These are phyloP conservation scores for Phalera bucephala DNA, from an alignment of 2,888 invertebrate genomes.

Conservation along the genomic window DNA sequence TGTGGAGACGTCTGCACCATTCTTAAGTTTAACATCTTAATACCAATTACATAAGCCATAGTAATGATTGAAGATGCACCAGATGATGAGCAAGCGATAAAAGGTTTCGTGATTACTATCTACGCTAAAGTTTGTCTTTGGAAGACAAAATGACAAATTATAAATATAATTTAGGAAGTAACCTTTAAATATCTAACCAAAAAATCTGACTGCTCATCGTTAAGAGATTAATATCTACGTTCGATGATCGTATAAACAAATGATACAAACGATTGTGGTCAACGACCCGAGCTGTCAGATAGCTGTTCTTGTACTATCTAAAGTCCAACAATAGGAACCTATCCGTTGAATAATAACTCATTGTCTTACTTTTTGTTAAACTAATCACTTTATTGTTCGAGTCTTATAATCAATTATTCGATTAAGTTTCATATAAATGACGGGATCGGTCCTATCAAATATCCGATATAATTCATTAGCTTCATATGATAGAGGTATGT, in stretches of 20 bases:
- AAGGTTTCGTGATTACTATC: constrained; percentile 36
- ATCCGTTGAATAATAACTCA: constrained; percentile 78
- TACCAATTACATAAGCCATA: constrained; percentile 22
- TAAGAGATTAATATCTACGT: constrained; percentile 68
- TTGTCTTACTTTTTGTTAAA: constrained; percentile 80
- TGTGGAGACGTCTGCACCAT: too few species aligned
- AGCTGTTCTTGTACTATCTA: constrained; percentile 55
- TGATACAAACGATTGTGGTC: constrained; percentile 65
- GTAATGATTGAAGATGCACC: constrained; percentile 32
- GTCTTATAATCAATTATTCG: constrained; percentile 81
- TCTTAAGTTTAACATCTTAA: constrained; percentile 36
- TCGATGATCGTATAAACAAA: constrained; percentile 76
- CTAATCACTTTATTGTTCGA: constrained; percentile 82
- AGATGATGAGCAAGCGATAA: constrained; percentile 26
- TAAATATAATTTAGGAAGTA: constrained; percentile 57
- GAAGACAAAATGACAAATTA: constrained; percentile 58
- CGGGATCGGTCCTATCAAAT: constrained; percentile 64
- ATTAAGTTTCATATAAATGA: constrained; percentile 76
- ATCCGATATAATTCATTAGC: constrained; percentile 65
- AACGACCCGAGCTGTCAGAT: constrained; percentile 64
- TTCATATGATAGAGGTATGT: constrained; percentile 38
- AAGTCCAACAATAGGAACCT: constrained; percentile 69
- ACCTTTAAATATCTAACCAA: constrained; percentile 58
- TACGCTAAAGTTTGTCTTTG: constrained; percentile 34
- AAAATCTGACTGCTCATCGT: constrained; percentile 71